Evolutionary conservation across 1,140 invertebrate genomes (phyloP), one percentile per base, ranked within the genome.

Genomic region (Drosophila lacertosa): DNA sequence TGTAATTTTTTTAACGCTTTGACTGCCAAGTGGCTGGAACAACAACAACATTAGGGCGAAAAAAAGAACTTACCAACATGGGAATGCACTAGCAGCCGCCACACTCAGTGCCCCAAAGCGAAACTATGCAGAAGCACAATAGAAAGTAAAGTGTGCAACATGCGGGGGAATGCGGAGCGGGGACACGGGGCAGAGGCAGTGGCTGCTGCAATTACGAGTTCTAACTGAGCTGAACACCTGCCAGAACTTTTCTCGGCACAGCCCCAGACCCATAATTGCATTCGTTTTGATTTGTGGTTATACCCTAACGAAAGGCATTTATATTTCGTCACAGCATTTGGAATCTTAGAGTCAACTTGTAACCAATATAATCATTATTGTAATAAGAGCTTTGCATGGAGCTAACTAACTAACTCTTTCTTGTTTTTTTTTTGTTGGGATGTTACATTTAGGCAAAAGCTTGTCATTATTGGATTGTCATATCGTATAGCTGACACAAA

Each of bases 1-100:
- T 74, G 72, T 76, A 86, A 88, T 77, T 86, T 81, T 81, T 86
- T 65, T 62, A 86, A 88, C 66, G 82, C 81, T 86, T 88, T 83
- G 79, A 82, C 81, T 77, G 65, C 86, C 66, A 78, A 86, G 81
- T 88, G 74, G 77, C 55, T 65, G 40, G 44, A 68, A 55, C 22
- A 77, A 72, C 57, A 26, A 40, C 53, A 16, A 26, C 45, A 71
- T 24, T 42, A 55, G 15, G 11, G 13, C 9, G 16, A 29, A 29
- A 50, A 15, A 15, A 44, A 60, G 18, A 44, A 9, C 18, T 45
- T 33, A 9, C 20, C 4, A 53, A 4, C 10, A 39, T 55, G 15
- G 18, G 10, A 60, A 37, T 2, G 55, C 29, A n/a, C 18, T 10
- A 13, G 10, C 32, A 55, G 35, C 47, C 20, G 10, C 22, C 20